These are phyloP conservation scores for Poeciliopsis gracilis DNA, from an alignment of 2,797 vertebrate species.

Conservation along the genomic window DNA sequence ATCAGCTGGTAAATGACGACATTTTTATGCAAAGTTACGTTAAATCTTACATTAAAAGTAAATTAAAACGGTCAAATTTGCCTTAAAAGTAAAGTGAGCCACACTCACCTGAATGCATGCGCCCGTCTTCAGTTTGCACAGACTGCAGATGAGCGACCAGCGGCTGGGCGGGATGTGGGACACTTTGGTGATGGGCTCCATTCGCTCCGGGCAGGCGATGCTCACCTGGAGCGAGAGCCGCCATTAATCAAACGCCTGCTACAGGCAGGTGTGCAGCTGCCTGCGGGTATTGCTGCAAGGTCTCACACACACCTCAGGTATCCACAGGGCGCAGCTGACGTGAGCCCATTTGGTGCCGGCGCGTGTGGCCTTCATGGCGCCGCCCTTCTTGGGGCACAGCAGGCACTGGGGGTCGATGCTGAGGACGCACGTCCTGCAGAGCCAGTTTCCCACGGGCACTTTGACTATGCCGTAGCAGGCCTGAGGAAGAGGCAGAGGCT, in stretches of 20 bases:
- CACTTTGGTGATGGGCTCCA: constrained; percentile 98
- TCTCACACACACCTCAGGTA: constrained; percentile 89
- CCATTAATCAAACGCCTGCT: no score
- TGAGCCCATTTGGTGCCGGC: constrained; percentile 97
- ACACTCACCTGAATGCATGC: constrained; percentile 95
- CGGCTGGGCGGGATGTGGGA: constrained; percentile 97
- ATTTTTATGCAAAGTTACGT: no score
- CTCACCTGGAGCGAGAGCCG: constrained; percentile 83
- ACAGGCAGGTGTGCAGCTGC: neutral
- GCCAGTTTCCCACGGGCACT: constrained; percentile 96
- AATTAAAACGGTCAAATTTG: no score
- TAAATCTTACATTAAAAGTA: no score
- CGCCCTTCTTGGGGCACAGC: constrained; percentile 95
- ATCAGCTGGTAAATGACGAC: no score
- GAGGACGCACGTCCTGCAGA: constrained; percentile 94
- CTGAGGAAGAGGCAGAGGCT: constrained; percentile 64
- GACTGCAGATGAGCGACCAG: constrained; percentile 97
- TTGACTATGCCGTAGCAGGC: constrained; percentile 98
- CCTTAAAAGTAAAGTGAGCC: neutral
- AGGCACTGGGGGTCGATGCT: constrained; percentile 94
- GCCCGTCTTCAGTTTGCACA: constrained; percentile 97
- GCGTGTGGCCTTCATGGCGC: constrained; percentile 96
- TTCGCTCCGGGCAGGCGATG: constrained; percentile 97
- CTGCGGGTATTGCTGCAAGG: neutral
- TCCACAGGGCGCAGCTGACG: constrained; percentile 98